Conservation (phyloP, 2,888 invertebrate species). For the Mactromeris polynyma region DNA sequence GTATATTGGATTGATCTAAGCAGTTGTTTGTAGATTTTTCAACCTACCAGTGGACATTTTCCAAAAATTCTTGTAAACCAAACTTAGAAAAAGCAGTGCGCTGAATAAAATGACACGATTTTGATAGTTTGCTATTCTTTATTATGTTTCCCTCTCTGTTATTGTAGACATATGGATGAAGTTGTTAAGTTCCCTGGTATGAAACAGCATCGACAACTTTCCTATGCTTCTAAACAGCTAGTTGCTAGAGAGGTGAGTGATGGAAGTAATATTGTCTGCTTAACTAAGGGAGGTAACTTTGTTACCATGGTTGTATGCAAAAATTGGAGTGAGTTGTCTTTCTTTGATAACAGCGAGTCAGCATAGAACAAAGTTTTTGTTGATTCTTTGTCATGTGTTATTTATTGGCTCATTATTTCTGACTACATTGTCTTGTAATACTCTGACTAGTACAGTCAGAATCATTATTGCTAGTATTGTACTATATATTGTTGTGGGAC, state of each 20-base stretch:
- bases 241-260: slow-evolving; percentile 91
- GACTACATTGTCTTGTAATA: too few species aligned
- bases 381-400: background rate
- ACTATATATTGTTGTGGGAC: too few species aligned
- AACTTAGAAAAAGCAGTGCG: too few species aligned
- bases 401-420: too few species aligned
- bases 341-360: background rate
- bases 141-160: background rate
- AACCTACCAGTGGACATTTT: too few species aligned
- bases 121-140: too few species aligned
- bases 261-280: background rate
- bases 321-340: background rate
- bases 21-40: too few species aligned
- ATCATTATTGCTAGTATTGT: too few species aligned
- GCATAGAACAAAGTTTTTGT: background rate
- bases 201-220: slow-evolving; percentile 88
- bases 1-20: too few species aligned
- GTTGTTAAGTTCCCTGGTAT: slow-evolving; percentile 88
- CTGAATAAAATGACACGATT: too few species aligned
- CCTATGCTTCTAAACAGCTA: slow-evolving; percentile 92
- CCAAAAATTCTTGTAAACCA: too few species aligned
- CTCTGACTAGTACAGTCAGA: too few species aligned
- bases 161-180: slow-evolving; percentile 91
- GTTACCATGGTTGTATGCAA: background rate
- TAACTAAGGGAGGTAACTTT: background rate